These are phyloP conservation scores for Ardeotis arabs DNA, from an alignment of 2,113 vertebrate genomes.

Conservation along the genomic window DNA sequence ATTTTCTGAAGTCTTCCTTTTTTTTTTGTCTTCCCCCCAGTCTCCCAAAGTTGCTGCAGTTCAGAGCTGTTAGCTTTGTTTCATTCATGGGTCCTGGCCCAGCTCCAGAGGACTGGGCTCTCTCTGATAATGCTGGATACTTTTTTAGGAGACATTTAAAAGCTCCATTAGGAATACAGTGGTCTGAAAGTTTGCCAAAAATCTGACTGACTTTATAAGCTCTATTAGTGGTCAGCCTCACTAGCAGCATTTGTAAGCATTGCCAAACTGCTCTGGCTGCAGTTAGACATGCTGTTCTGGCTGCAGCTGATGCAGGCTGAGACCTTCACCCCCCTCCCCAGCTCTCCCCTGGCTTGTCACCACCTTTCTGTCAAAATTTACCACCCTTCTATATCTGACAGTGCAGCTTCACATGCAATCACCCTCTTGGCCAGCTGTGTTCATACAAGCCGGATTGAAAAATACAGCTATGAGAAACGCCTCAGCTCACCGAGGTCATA, in stretches of 20 bases:
- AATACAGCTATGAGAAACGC: fast-evolving
- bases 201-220: slow-evolving; percentile 48
- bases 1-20: neutral
- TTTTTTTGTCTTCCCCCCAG: neutral
- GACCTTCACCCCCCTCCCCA: neutral
- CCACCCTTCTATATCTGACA: neutral
- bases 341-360: neutral
- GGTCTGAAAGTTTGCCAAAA: slow-evolving; percentile 51
- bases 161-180: slow-evolving; percentile 17
- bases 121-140: neutral
- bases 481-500: neutral
- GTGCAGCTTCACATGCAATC: neutral
- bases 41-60: neutral
- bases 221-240: slow-evolving; percentile 40
- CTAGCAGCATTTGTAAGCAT: neutral
- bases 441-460: neutral
- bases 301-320: slow-evolving; percentile 1
- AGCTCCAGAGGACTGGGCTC: neutral
- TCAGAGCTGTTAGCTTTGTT: slow-evolving; percentile 22
- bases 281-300: neutral
- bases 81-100: slow-evolving; percentile 43
- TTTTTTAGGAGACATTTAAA: neutral
- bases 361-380: slow-evolving; percentile 2
- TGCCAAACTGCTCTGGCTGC: slow-evolving; percentile 26
- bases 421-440: neutral